A percentile compares a stretch with the other conserved stretches of the same genome.
Evolutionary conservation across 1,140 invertebrate genomes (phyloP).

Genomic region (Episyrphus balteatus): DNA sequence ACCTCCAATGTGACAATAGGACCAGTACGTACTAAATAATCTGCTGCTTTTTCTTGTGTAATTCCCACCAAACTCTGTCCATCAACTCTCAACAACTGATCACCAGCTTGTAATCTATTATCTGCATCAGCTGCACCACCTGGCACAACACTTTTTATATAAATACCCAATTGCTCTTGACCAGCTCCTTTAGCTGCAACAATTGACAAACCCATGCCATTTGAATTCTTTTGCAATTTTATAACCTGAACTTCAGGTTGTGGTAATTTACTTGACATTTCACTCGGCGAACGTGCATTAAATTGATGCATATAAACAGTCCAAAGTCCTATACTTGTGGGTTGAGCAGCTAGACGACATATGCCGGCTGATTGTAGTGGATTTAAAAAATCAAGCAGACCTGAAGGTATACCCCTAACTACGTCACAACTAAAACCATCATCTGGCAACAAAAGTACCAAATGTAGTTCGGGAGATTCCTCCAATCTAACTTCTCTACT

Average conservation of each 20-base stretch:
- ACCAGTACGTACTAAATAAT: conserved; percentile 91
- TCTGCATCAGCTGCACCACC: conserved; percentile 92
- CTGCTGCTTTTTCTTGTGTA: conserved; percentile 93
- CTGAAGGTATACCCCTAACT: conserved; percentile 82
- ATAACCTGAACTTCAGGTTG: conserved; percentile 69
- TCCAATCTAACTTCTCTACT: conserved; percentile 70
- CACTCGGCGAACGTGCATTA: conserved; percentile 49
- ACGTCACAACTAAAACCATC: conserved; percentile 98
- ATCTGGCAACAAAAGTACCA: conserved; percentile 88
- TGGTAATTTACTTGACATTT: conserved; percentile 37
- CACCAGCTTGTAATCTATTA: conserved; percentile 87
- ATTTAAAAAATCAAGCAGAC: conserved; percentile 81
- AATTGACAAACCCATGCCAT: conserved; percentile 87
- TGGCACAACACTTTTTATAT: conserved; percentile 94
- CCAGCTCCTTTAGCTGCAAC: conserved; percentile 72
- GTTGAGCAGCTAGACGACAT: conserved; percentile 80
- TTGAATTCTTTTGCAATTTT: conserved; percentile 79
- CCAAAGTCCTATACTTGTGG: conserved; percentile 84
- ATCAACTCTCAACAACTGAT: conserved; percentile 95
- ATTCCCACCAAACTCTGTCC: conserved; percentile 93
- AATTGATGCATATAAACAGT: conserved; percentile 80
- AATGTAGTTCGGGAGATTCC: conserved; percentile 78
- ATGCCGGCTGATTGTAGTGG: conserved; percentile 77
- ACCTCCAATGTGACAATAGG: conserved; percentile 89
- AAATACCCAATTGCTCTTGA: conserved; percentile 81